Conservation (phyloP, 2,888 invertebrate species). For the Troides aeacus region DNA sequence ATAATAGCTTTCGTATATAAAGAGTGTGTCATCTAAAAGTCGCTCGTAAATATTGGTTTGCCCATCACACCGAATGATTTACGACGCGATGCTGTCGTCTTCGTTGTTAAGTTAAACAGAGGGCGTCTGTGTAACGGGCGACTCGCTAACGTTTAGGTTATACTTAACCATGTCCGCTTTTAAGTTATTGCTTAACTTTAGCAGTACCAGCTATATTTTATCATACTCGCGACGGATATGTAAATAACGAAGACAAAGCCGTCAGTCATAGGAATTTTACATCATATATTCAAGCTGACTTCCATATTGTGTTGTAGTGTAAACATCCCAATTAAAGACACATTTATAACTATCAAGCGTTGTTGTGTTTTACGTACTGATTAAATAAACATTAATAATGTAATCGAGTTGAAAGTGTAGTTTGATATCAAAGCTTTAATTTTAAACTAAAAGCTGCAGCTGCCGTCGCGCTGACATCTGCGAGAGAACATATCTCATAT, state of each 20-base stretch:
- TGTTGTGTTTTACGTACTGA: no score
- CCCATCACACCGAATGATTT: conserved; percentile 15
- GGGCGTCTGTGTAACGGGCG: conserved; percentile 5
- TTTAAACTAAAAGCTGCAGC: conserved; percentile 5
- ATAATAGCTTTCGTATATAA: background rate
- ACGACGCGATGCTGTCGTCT: conserved; percentile 14
- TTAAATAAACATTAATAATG: no score
- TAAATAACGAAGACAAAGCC: no score
- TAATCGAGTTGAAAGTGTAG: no score
- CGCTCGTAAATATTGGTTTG: conserved; percentile 5
- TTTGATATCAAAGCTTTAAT: conserved; percentile 5
- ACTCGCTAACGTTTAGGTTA: conserved; percentile 2
- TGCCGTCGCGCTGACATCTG: conserved; percentile 1
- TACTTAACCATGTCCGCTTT: conserved; percentile 6
- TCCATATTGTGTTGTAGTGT: no score
- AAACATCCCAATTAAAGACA: no score
- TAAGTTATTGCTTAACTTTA: conserved; percentile 1
- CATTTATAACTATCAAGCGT: no score
- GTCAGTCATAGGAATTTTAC: no score
- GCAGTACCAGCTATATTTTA: no score
- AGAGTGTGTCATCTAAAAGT: background rate
- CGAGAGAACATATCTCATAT: conserved; percentile 13
- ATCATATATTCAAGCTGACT: no score
- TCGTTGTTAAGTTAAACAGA: conserved; percentile 16
- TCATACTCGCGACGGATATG: no score